phyloP scores from a whole-genome alignment of 2,113 vertebrate genomes.

The Gymnobelideus leadbeateri region DNA sequence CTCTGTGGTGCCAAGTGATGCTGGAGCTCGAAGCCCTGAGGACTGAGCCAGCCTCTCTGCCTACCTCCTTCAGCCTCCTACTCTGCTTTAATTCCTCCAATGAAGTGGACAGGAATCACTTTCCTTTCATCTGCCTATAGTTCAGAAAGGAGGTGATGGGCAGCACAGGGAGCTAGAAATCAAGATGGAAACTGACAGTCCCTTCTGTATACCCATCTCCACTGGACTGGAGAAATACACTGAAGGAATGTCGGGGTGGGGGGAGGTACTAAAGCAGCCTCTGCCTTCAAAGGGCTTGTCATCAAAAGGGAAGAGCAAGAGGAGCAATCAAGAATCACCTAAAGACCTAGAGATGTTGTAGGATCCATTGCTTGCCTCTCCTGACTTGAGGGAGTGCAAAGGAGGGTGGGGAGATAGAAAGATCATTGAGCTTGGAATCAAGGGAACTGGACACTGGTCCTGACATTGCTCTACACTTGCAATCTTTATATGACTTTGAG shows the following conservation, averaged over 20 bases:
- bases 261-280: neutral
- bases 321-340: neutral
- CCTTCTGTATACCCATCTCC: neutral
- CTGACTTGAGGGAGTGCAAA: neutral
- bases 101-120: neutral
- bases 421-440: neutral
- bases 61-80: neutral
- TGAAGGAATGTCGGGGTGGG: neutral
- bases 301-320: neutral
- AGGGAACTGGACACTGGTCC: neutral
- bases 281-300: neutral
- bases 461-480: neutral
- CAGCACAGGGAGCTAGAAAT: neutral
- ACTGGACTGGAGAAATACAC: neutral
- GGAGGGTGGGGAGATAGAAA: neutral
- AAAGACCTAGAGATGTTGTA: neutral
- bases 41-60: neutral
- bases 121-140: neutral
- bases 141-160: neutral
- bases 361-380: neutral
- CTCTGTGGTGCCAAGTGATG: constrained; percentile 13
- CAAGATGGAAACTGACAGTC: neutral
- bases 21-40: neutral
- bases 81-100: neutral
- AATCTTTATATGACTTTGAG: neutral